Evolutionary conservation across 2,797 vertebrate genomes (phyloP).

Genomic region (Coccyzus lansbergi): DNA sequence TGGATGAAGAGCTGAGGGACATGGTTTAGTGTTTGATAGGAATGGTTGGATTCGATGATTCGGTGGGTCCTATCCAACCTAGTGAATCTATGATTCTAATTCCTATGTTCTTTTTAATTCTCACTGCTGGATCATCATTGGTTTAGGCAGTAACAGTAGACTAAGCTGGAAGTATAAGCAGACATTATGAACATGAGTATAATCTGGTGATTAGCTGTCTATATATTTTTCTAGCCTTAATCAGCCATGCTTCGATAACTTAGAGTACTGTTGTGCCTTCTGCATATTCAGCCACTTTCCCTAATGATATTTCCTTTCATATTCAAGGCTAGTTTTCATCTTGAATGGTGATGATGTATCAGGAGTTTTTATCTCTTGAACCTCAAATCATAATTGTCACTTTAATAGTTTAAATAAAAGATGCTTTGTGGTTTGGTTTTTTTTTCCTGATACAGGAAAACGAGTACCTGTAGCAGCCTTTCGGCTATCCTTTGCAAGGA

Average conservation of each 20-base stretch:
- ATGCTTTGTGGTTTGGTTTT: neutral
- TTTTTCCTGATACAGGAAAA: constrained; percentile 8
- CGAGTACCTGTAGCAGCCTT: neutral
- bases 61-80: too few species aligned
- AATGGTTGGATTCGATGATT: too few species aligned
- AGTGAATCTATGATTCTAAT: too few species aligned
- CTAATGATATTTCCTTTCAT: neutral
- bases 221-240: neutral
- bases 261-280: neutral
- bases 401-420: constrained; percentile 24
- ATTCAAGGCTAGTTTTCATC: constrained; percentile 39
- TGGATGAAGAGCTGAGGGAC: too few species aligned
- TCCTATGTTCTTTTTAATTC: neutral
- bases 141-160: neutral
- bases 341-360: constrained; percentile 17
- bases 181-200: neutral
- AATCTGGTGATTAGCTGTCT: neutral
- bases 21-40: too few species aligned
- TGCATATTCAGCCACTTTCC: neutral
- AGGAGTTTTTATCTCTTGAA: constrained; percentile 27
- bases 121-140: neutral
- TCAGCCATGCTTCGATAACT: neutral
- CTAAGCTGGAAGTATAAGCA: neutral
- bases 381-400: constrained; percentile 26
- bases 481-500: neutral